phyloP scores from a whole-genome alignment of 2,888 invertebrate species.

The Thalpophila matura region DNA sequence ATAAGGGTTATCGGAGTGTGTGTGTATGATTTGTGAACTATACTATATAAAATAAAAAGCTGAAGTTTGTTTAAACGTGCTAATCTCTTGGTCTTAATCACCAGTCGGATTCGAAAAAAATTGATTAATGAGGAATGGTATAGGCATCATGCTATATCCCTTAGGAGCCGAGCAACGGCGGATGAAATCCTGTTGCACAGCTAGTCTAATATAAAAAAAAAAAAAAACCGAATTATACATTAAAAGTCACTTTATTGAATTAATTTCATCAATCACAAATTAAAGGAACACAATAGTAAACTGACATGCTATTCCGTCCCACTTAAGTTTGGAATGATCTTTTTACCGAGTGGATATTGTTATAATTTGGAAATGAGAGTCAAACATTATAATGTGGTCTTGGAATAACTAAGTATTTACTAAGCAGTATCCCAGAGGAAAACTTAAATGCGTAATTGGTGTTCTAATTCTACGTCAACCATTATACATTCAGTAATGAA shows the following conservation, averaged over 20 bases:
- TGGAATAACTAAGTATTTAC: conserved; percentile 29
- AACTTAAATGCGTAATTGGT: conserved; percentile 54
- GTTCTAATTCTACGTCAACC: conserved; percentile 42
- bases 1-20: too few relatives aligned
- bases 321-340: conserved; percentile 55
- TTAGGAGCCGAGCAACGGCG: too few relatives aligned
- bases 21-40: too few relatives aligned
- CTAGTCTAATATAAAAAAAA: background rate
- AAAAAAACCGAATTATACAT: conserved; percentile 5
- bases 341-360: conserved; percentile 25
- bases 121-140: too few relatives aligned
- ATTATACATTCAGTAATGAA: conserved; percentile 43
- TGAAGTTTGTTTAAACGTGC: too few relatives aligned
- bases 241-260: conserved; percentile 56
- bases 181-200: too few relatives aligned
- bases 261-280: conserved; percentile 49
- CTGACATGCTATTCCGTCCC: conserved; percentile 19
- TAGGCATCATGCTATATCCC: too few relatives aligned
- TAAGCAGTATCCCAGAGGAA: conserved; percentile 29
- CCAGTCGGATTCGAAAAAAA: too few relatives aligned
- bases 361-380: conserved; percentile 13
- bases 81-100: too few relatives aligned
- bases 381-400: conserved; percentile 2
- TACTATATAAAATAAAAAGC: too few relatives aligned
- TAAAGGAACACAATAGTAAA: conserved; percentile 39